phyloP scores from a whole-genome alignment of 2,797 vertebrate species.

The Tadarida brasiliensis region DNA sequence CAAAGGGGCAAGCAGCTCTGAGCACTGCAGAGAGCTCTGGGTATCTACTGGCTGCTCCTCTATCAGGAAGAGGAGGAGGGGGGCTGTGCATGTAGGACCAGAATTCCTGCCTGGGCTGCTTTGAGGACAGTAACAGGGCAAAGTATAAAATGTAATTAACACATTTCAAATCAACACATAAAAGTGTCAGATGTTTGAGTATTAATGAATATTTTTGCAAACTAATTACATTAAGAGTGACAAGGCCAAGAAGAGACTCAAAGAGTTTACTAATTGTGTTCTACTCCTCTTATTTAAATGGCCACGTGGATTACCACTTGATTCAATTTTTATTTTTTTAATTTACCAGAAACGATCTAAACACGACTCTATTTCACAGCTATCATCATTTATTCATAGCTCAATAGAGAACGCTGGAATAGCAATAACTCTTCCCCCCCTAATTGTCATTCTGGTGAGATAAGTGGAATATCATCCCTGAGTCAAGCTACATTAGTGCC shows the following conservation, averaged over 20 bases:
- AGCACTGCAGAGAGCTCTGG: not conserved
- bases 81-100: not conserved
- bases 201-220: conserved; percentile 81
- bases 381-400: conserved; percentile 82
- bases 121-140: not conserved
- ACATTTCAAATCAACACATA: conserved; percentile 72
- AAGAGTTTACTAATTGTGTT: conserved; percentile 69
- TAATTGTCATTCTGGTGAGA: conserved; percentile 82
- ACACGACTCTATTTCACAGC: conserved; percentile 75
- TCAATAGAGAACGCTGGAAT: conserved; percentile 74
- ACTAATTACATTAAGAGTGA: conserved; percentile 80
- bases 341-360: conserved; percentile 81
- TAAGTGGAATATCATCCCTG: conserved; percentile 67
- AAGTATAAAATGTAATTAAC: conserved; percentile 65
- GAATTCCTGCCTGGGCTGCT: not conserved
- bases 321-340: conserved; percentile 78
- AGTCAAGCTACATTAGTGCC: conserved; percentile 80
- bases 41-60: too few species aligned
- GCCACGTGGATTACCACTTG: conserved; percentile 66
- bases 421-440: conserved; percentile 53
- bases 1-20: not conserved
- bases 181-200: conserved; percentile 73
- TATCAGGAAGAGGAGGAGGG: not conserved
- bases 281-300: conserved; percentile 67
- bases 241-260: conserved; percentile 68